Percentiles rank a stretch among this genome's conserved stretches.
phyloP scores from a whole-genome alignment of 2,113 vertebrate species.

The Xenus cinereus region DNA sequence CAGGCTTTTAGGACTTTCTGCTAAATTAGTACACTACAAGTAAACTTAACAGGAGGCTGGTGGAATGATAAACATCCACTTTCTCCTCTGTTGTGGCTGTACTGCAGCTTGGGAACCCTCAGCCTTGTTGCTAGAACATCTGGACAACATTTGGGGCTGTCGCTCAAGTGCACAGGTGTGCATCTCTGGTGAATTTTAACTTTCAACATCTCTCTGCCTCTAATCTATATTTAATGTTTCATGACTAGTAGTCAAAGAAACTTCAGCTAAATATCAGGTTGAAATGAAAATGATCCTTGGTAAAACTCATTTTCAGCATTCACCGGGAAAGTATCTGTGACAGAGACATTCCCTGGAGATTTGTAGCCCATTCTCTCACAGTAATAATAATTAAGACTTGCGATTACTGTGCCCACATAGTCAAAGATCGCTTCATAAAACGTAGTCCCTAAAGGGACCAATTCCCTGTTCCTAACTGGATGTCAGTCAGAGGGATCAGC shows the following conservation, averaged over 20 bases:
- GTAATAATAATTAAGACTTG: slow-evolving; percentile 84
- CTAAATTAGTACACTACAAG: slow-evolving; percentile 72
- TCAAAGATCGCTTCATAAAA: slow-evolving; percentile 80
- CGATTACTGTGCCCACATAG: slow-evolving; percentile 83
- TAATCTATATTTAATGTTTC: slow-evolving; percentile 87
- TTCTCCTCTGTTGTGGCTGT: slow-evolving; percentile 72
- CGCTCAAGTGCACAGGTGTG: slow-evolving; percentile 75
- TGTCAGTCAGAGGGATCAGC: slow-evolving; percentile 79
- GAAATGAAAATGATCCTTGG: slow-evolving; percentile 83
- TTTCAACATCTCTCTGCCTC: slow-evolving; percentile 81
- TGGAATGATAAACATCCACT: slow-evolving; percentile 75
- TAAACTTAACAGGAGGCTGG: slow-evolving; percentile 73
- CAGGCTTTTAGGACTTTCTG: slow-evolving; percentile 74
- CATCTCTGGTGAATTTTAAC: slow-evolving; percentile 81
- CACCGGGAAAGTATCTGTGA: slow-evolving; percentile 72
- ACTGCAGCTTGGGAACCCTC: slow-evolving; percentile 70
- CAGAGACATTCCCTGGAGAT: slow-evolving; percentile 72
- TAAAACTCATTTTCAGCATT: slow-evolving; percentile 73
- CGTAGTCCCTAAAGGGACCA: slow-evolving; percentile 64
- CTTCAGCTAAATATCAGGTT: slow-evolving; percentile 79
- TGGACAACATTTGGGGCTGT: slow-evolving; percentile 77
- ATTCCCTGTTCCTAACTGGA: slow-evolving; percentile 71
- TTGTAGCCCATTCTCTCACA: slow-evolving; percentile 76
- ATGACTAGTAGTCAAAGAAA: slow-evolving; percentile 81
- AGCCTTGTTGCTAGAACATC: slow-evolving; percentile 76